Evolutionary conservation across 2,113 vertebrate species (phyloP), one percentile per base, ranked within the genome.

Genomic region (Hippoglossus stenolepis): DNA sequence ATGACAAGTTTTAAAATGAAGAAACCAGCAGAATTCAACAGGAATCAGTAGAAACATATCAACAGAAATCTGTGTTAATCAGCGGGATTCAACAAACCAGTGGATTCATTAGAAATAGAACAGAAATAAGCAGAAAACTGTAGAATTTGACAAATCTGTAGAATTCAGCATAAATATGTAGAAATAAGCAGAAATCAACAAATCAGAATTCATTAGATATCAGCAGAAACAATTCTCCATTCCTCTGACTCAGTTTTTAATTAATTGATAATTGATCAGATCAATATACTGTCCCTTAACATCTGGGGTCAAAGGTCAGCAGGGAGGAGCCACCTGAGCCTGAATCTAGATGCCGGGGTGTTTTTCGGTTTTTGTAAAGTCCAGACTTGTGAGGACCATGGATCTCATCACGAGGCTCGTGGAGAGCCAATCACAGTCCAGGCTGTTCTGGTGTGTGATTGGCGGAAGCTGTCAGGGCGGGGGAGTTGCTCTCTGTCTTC

Each of bases 231-330:
- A 43, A 12, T 43, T 43, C 11, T 40, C 10, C 5, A 7, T 40
- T 40, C 40, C 40, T 8, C 14, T 18, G 15, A 31, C 14, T 31
- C 58, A 18, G 5, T 15, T 24, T 58, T n/a, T n/a, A 23, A 23
- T 21, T 7, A 23, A 23, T 56, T 4, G 10, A 40, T 40, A 7
- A 54, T 54, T 12, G 20, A 56, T 62, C 20, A 40, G 10, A 13
- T 40, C n/a, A 40, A 14, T 2, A 4, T 35, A 14, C 7, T 43
- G 20, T 43, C 8, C 10, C 35, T 38, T 38, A 5, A 23, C 15
- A 64, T 23, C 12, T 14, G 4, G 54, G 66, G 57, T 69, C 58
- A 62, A 54, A 76, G 31, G 21, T 61, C 28, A 62, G 21, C 31
- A 31, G 56, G 20, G 31, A 54, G 23, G 6, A 3, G 20, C 15